A percentile compares a stretch with the other conserved stretches of the same genome.
These are phyloP conservation scores for Sitta carolinensis DNA, from an alignment of 2,797 vertebrate genomes.

Conservation along the genomic window DNA sequence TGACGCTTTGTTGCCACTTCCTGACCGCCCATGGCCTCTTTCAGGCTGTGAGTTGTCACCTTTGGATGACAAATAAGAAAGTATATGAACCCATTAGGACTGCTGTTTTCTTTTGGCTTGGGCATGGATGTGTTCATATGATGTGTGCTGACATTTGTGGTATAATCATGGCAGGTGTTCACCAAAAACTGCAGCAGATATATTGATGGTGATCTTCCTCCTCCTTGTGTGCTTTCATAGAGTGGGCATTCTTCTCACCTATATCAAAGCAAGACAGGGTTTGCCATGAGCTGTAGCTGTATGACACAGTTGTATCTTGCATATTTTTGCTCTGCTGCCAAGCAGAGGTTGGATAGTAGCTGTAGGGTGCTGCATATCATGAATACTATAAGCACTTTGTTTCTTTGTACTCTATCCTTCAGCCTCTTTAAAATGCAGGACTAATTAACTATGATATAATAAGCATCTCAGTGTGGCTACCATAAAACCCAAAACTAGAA, in stretches of 20 bases:
- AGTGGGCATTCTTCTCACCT: not conserved
- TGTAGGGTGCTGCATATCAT: not conserved
- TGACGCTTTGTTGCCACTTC: not conserved
- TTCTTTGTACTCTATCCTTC: not conserved
- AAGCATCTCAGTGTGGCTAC: not conserved
- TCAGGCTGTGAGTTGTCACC: not conserved
- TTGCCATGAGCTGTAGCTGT: not conserved
- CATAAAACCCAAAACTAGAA: not conserved
- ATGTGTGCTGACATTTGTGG: not conserved
- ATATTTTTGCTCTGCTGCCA: not conserved
- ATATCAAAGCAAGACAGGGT: not conserved
- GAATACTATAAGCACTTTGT: not conserved
- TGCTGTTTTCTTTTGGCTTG: not conserved
- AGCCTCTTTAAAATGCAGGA: not conserved
- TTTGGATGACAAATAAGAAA: not conserved
- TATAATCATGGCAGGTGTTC: accelerated
- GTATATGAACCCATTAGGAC: accelerated
- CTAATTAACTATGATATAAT: not conserved
- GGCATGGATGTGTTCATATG: accelerated
- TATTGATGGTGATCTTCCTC: not conserved
- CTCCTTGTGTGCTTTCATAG: not conserved
- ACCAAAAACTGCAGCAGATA: not conserved
- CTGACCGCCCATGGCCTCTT: not conserved
- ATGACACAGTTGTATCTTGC: accelerated
- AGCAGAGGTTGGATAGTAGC: not conserved